Base-by-base conservation (phyloP, 2,113 vertebrate genomes). In the Otocyon megalotis region DNA sequence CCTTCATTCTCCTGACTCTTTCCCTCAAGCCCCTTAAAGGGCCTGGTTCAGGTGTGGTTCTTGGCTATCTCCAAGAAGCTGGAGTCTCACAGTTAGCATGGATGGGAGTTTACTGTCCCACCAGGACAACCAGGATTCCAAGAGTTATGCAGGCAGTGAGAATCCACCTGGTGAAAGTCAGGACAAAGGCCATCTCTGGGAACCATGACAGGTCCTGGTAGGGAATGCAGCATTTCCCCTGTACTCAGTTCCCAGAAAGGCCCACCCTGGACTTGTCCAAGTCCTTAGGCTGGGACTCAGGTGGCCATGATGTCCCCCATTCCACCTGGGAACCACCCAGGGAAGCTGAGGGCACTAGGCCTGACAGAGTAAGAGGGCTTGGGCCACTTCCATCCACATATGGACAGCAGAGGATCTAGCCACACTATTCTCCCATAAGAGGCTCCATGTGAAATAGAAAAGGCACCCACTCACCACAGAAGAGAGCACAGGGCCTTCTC, bases 141-240 rank as follows among this genome's bases (percentile, higher is more conserved):
- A 69, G 32, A 24, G 54, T n/a, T 30, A 32, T 9, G 16, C 30
- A 13, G 63, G 9, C 28, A 32, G 1, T 3, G 4, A 30, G 12
- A 32, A n/a, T n/a, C 53, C 12, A 1, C 7, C 9, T 13, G 20
- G 53, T 13, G 24, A 16, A 17, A 76, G 26, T 35, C 7, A 50
- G 14, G 53, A 48, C 65, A 54, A 15, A 56, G n/a, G 37, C 8
- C 22, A 24, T 35, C 26, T 2, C 14, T 5, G 3, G 16, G 12
- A 67, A 9, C 24, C 48, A 30, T 14, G 63, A 77, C 1, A 0
- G 32, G 5, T 6, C 43, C 71, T 56, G 9, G n/a, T 26, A 1
- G 32, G 8, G 24, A 4, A 37, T 0, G 2, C 5, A 65, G 69
- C 8, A 7, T 16, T 7, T 28, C 13, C 4, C 26, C 10, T n/a